phyloP scores from a whole-genome alignment of 2,797 vertebrate genomes.

The Nyctalus aviator region DNA sequence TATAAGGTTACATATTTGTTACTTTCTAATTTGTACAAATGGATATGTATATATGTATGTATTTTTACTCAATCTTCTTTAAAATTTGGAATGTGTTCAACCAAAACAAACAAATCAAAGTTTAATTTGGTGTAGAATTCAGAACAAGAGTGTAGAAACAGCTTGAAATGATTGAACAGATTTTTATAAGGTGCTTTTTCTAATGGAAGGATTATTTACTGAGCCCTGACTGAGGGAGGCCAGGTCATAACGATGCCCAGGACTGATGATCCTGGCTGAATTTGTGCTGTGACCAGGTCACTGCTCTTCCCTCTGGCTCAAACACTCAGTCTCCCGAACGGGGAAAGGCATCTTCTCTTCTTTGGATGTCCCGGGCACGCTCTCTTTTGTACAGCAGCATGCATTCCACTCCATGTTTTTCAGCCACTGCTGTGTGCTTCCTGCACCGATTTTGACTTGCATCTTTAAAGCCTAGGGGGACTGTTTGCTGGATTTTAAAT shows the following conservation, averaged over 20 bases:
- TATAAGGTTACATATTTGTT: not conserved
- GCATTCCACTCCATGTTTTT: constrained; percentile 4
- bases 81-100: constrained; percentile 21
- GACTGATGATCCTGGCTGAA: not conserved
- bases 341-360: constrained; percentile 11
- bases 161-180: not conserved
- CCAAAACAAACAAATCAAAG: not conserved
- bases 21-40: constrained; percentile 7
- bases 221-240: not conserved
- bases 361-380: not conserved
- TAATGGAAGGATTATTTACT: not conserved
- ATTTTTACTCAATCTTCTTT: constrained; percentile 27
- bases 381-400: constrained; percentile 45
- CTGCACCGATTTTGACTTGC: constrained; percentile 52
- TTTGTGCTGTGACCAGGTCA: not conserved
- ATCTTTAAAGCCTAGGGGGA: not conserved
- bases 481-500: constrained; percentile 67
- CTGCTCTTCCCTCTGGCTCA: not conserved
- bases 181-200: not conserved
- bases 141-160: not conserved
- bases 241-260: not conserved
- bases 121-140: not conserved
- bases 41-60: not conserved
- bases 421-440: not conserved
- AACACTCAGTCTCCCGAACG: not conserved